A percentile compares a stretch with the other conserved stretches of the same genome.
Conservation (phyloP, 2,113 vertebrate genomes). For the Myrmophylax atrothorax region DNA sequence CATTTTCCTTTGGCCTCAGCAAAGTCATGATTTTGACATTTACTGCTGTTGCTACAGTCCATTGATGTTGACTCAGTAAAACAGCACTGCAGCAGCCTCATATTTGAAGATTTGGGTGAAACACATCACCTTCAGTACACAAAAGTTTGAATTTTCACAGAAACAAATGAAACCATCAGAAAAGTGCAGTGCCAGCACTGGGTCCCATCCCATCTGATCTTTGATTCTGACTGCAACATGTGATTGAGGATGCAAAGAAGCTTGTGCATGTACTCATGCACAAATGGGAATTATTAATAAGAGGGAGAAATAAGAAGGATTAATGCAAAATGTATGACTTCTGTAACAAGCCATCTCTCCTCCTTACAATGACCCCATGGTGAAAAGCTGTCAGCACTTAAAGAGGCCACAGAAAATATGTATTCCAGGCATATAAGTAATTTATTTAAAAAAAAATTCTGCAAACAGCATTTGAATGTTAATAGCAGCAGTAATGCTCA, state of each 20-base stretch:
- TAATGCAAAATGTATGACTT: neutral
- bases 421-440: neutral
- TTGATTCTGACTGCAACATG: neutral
- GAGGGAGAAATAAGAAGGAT: neutral
- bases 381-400: neutral
- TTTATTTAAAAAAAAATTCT: neutral
- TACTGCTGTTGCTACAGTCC: neutral
- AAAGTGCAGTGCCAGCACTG: neutral
- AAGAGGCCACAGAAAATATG: neutral
- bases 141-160: neutral
- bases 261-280: neutral
- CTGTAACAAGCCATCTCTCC: neutral
- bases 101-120: neutral
- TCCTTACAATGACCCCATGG: neutral
- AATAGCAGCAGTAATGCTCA: neutral
- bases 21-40: neutral
- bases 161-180: neutral
- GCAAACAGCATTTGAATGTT: neutral
- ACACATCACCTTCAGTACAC: neutral
- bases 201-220: neutral
- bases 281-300: neutral
- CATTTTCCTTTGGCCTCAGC: neutral
- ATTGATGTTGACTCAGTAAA: neutral
- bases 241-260: neutral
- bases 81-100: neutral